phyloP scores from a whole-genome alignment of 2,797 vertebrate genomes.

The Chrosomus eos region DNA sequence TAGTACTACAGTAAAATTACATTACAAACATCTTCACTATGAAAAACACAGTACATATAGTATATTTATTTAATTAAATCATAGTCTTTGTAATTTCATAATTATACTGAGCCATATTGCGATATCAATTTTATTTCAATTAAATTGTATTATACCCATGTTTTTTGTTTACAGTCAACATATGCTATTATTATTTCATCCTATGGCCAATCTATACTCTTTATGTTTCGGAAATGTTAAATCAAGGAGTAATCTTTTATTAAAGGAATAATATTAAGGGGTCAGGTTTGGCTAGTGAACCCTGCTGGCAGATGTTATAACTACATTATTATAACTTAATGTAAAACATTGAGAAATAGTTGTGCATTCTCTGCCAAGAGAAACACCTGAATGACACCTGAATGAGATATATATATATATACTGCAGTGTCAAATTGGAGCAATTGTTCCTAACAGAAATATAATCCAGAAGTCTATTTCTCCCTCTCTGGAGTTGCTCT shows the following conservation, averaged over 20 bases:
- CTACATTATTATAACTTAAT: not conserved
- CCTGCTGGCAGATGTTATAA: not conserved
- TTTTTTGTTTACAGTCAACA: not conserved
- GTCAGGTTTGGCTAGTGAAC: not conserved
- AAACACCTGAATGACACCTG: too few species aligned
- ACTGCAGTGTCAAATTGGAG: not conserved
- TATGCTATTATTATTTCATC: not conserved
- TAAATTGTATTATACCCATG: too few species aligned
- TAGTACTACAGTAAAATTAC: not conserved
- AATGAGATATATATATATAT: not conserved
- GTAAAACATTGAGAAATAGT: too few species aligned
- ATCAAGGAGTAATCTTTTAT: too few species aligned
- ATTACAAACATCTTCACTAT: not conserved
- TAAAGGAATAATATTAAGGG: not conserved
- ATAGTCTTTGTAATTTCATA: not conserved
- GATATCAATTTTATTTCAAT: not conserved
- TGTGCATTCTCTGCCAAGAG: not conserved
- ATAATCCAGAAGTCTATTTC: not conserved
- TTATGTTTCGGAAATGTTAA: not conserved
- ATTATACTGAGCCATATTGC: not conserved
- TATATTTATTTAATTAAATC: not conserved
- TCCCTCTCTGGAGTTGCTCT: constrained; percentile 7
- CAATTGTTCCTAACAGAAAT: not conserved
- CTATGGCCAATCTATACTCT: not conserved
- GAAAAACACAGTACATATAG: not conserved